Evolutionary conservation across 2,797 vertebrate genomes (phyloP).

Genomic region (Cossypha caffra): DNA sequence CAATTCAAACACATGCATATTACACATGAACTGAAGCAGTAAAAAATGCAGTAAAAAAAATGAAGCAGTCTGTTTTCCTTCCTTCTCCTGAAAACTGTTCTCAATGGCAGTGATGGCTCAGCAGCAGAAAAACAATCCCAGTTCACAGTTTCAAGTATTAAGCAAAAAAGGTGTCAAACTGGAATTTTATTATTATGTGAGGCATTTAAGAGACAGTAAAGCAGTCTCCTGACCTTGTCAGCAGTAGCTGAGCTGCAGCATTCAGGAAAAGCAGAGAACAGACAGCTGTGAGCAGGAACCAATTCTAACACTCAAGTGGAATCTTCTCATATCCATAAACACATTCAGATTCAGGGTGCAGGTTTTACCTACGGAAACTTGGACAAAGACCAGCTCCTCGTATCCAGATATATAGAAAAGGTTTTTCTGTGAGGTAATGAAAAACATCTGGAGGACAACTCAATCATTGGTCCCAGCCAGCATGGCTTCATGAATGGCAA

Average conservation of each 20-base stretch:
- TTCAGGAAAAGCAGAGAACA: neutral
- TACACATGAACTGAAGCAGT: neutral
- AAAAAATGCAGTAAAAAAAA: constrained; percentile 1
- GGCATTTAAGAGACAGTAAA: neutral
- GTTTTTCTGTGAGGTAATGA: neutral
- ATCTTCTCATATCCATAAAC: neutral
- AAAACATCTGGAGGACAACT: neutral
- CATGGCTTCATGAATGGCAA: neutral
- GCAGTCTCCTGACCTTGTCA: neutral
- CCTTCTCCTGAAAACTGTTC: neutral
- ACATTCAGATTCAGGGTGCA: neutral
- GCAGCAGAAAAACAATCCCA: neutral
- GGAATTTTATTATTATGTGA: neutral
- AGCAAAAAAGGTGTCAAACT: neutral
- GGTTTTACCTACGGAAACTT: neutral
- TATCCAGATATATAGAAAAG: neutral
- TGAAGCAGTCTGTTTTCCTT: neutral
- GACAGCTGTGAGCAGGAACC: neutral
- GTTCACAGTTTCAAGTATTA: neutral
- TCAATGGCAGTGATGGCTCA: neutral
- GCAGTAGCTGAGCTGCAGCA: neutral
- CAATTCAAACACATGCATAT: neutral
- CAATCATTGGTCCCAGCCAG: neutral
- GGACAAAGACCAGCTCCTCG: neutral
- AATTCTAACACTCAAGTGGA: neutral